These are phyloP conservation scores for Harpalus rubripes DNA, from an alignment of 2,888 invertebrate genomes.

Conservation along the genomic window DNA sequence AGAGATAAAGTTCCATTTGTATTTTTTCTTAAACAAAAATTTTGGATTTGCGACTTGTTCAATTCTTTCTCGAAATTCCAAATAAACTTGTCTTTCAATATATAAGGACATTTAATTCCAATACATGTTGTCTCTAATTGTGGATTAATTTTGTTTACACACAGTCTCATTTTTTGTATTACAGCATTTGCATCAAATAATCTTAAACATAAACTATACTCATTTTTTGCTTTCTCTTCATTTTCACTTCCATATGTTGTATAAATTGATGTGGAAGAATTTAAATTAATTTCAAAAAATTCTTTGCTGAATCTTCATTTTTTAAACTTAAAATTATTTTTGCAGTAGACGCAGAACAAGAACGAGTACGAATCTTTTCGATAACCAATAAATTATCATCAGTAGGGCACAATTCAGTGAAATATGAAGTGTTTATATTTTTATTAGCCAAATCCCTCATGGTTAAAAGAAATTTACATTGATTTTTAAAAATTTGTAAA, in stretches of 20 bases:
- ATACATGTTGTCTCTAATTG: too few species aligned
- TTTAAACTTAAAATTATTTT: background rate
- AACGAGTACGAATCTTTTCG: background rate
- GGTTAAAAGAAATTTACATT: too few species aligned
- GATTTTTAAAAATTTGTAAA: background rate
- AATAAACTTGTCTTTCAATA: too few species aligned
- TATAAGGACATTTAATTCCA: too few species aligned
- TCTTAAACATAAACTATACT: background rate
- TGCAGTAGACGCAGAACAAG: background rate
- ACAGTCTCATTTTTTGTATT: too few species aligned
- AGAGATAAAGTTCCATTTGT: too few species aligned
- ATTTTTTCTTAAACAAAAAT: too few species aligned
- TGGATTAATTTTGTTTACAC: too few species aligned
- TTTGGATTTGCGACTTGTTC: too few species aligned
- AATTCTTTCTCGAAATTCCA: too few species aligned
- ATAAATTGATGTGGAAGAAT: background rate
- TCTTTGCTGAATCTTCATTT: background rate
- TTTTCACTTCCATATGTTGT: background rate
- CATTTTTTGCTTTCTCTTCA: background rate
- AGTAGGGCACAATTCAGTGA: background rate
- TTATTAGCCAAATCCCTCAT: too few species aligned
- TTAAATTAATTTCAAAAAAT: background rate
- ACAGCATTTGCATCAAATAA: too few species aligned
- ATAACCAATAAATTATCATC: background rate
- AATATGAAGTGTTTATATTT: background rate